Evolutionary conservation across 2,797 vertebrate genomes (phyloP), one percentile per base, ranked within the genome.

Genomic region (Ispidina lecontei): DNA sequence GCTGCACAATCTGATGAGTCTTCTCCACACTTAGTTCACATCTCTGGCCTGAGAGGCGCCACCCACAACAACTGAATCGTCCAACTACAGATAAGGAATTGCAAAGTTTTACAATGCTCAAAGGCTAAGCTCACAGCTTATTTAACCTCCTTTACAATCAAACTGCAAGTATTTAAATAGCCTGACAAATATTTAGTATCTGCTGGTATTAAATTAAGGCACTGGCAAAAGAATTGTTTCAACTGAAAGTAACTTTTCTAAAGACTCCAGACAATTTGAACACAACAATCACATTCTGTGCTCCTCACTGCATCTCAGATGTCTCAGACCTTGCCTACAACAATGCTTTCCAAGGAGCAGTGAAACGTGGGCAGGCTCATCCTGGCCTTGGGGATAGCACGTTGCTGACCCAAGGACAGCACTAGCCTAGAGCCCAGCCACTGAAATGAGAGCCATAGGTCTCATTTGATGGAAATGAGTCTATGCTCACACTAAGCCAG

Each of bases 161-260:
- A 87, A 37, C n/a, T 90, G 29, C 41, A 76, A 92, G 51, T 23
- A 70, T 59, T 93, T 80, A 95, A 96, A 94, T 68, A 67, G n/a
- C 60, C 79, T 62, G 68, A 84, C 49, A 94, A 94, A 95, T 73
- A 96, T 52, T 82, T 84, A 92, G 91, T 94, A 95, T 55, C 68
- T 78, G 55, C 44, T 83, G 62, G 71, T 92, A 91, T 92, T 90
- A 96, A 95, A 85, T 78, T 69, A 93, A 94, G 59, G 21, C 37
- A 78, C 82, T 67, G 79, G 49, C 28, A 94, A 91, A 94, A 6
- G 26, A 87, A 70, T 14, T 31, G 35, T 80, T 92, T 93, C 82
- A 89, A 90, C 41, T 52, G 72, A 80, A 96, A 89, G 69, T 25
- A 86, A 87, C n/a, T 52, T 87, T 77, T 93, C 29, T 72, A 44